Conservation (phyloP, 30 jellyfish, hydroid and myxozoan species). For the Aurelia aurita complex sp. Pacific region DNA sequence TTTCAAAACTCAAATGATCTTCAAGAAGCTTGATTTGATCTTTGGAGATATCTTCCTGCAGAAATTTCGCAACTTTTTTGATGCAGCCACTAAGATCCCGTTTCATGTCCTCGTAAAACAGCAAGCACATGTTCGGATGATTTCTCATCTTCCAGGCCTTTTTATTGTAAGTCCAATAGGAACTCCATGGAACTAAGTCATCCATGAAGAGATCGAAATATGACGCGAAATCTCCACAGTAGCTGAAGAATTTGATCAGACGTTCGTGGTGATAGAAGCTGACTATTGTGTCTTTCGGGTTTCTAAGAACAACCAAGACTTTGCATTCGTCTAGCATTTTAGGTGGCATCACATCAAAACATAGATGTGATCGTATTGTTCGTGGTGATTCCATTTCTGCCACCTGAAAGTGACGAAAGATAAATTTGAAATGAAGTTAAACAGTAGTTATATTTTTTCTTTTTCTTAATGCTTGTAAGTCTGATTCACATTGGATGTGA, state of each 20-base stretch:
- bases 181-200: slow-evolving; percentile 32
- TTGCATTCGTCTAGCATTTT: slow-evolving; percentile 36
- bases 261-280: slow-evolving; percentile 30
- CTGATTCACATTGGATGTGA: too few species aligned
- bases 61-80: slow-evolving; percentile 26
- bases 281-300: slow-evolving; percentile 47
- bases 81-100: slow-evolving; percentile 17
- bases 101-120: slow-evolving; percentile 52
- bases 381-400: slow-evolving; percentile 41
- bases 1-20: slow-evolving; percentile 35
- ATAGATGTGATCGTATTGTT: slow-evolving; percentile 33
- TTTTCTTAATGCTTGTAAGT: neutral
- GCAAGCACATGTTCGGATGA: slow-evolving; percentile 32
- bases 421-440: neutral
- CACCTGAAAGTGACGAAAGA: neutral
- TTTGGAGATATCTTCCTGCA: neutral
- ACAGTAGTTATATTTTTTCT: neutral
- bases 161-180: slow-evolving; percentile 44
- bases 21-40: slow-evolving; percentile 13
- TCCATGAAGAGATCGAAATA: slow-evolving; percentile 35
- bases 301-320: slow-evolving; percentile 37
- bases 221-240: slow-evolving; percentile 21
- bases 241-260: slow-evolving; percentile 14
- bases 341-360: slow-evolving; percentile 34
- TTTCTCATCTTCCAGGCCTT: slow-evolving; percentile 44